Evolutionary conservation across 2,113 vertebrate genomes (phyloP).

Genomic region (Noctilio leporinus): DNA sequence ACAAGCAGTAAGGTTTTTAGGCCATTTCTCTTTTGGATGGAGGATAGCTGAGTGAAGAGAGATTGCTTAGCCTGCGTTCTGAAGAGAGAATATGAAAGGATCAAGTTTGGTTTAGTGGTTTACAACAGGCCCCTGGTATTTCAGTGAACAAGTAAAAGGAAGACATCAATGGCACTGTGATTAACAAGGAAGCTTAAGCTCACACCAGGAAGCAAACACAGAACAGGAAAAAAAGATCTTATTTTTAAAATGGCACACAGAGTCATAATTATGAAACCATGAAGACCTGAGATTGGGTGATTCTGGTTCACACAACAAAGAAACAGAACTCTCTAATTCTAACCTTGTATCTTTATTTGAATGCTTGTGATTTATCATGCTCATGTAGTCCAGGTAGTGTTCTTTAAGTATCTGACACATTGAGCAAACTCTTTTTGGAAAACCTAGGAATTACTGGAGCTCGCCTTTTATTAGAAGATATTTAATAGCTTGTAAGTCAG

Average conservation of each 20-base stretch:
- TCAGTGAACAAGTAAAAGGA: not conserved
- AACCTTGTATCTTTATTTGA: not conserved
- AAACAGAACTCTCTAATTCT: not conserved
- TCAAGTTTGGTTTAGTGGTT: not conserved
- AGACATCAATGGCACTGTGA: not conserved
- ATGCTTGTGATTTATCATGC: not conserved
- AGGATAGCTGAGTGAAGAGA: not conserved
- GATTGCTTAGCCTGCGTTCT: not conserved
- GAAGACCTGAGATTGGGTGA: not conserved
- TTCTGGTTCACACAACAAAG: not conserved
- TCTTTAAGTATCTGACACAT: not conserved
- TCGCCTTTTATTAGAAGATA: not conserved
- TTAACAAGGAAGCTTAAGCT: not conserved
- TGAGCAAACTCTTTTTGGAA: not conserved
- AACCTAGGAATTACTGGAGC: not conserved
- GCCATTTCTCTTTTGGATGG: not conserved
- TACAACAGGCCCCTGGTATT: not conserved
- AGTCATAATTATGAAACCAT: not conserved
- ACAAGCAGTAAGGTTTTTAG: not conserved
- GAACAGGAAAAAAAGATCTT: not conserved
- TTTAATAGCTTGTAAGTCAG: not conserved
- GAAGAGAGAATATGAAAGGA: not conserved
- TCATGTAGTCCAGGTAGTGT: not conserved
- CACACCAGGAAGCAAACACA: not conserved
- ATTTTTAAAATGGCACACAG: not conserved